A percentile compares a stretch with the other conserved stretches of the same genome.
Evolutionary conservation across 1,140 invertebrate species (phyloP).

Genomic region (Anoplolepis gracilipes): DNA sequence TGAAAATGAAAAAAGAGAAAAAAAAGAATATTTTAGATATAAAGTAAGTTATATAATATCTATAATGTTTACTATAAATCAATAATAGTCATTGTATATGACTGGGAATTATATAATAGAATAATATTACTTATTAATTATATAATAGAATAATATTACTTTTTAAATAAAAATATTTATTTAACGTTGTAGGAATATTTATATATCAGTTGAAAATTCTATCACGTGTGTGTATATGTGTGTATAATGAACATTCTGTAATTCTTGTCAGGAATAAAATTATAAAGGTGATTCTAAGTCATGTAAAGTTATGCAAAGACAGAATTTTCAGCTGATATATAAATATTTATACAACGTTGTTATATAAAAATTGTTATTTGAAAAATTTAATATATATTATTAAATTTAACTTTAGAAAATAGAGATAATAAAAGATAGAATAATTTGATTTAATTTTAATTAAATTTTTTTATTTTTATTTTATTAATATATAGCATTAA

Average conservation of each 20-base stretch:
- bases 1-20: background rate
- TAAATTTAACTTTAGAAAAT: slow-evolving; percentile 12
- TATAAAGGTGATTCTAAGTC: background rate
- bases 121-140: background rate
- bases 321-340: background rate
- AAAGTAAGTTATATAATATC: background rate
- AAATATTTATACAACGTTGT: background rate
- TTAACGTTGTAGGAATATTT: too few relatives aligned
- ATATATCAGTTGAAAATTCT: too few relatives aligned
- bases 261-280: background rate
- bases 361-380: too few relatives aligned
- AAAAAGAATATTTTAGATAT: background rate
- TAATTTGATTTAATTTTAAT: too few relatives aligned
- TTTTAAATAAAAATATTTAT: too few relatives aligned
- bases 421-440: too few relatives aligned
- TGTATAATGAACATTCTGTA: background rate
- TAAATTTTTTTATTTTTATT: background rate
- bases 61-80: background rate
- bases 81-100: background rate
- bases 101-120: background rate
- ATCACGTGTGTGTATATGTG: background rate
- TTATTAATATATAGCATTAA: background rate
- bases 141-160: too few relatives aligned
- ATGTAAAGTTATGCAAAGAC: background rate
- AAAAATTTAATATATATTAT: slow-evolving; percentile 29